Percentiles rank a stretch among this genome's conserved stretches.
These are phyloP conservation scores for Illadopsis cleaveri DNA, from an alignment of 2,113 vertebrate species.

Conservation along the genomic window DNA sequence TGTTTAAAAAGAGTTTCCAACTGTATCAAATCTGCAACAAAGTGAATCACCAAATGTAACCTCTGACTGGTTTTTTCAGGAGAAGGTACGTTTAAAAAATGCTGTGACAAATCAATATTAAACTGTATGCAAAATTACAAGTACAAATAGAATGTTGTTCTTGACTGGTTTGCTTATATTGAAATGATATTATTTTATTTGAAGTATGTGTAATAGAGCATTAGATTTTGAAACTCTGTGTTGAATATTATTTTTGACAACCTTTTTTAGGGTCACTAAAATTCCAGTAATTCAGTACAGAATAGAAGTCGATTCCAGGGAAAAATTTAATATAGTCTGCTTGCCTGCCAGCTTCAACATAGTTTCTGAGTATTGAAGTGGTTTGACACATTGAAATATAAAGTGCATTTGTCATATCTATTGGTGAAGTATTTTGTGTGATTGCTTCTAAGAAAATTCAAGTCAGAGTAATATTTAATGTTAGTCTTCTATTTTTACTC, in stretches of 20 bases:
- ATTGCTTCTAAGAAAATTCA: conserved; percentile 79
- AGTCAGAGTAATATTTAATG: conserved; percentile 70
- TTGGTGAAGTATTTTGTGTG: conserved; percentile 77
- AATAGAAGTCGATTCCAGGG: conserved; percentile 83
- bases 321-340: conserved; percentile 86
- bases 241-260: conserved; percentile 86
- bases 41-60: conserved; percentile 15
- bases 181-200: conserved; percentile 78
- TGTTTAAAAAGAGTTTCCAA: background rate
- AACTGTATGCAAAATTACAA: conserved; percentile 61
- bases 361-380: conserved; percentile 80
- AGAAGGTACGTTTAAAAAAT: conserved; percentile 48
- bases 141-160: conserved; percentile 74
- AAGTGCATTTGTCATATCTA: conserved; percentile 86
- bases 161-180: conserved; percentile 73
- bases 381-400: conserved; percentile 87
- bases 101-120: conserved; percentile 66
- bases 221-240: conserved; percentile 77
- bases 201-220: conserved; percentile 77
- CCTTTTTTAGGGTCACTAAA: conserved; percentile 85
- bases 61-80: conserved; percentile 25
- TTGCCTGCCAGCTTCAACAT: conserved; percentile 82
- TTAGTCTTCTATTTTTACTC: conserved; percentile 37
- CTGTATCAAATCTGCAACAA: background rate
- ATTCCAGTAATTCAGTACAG: conserved; percentile 87